A percentile compares a stretch with the other conserved stretches of the same genome.
Conservation (phyloP, 2,113 vertebrate species). For the Caracal caracal region DNA sequence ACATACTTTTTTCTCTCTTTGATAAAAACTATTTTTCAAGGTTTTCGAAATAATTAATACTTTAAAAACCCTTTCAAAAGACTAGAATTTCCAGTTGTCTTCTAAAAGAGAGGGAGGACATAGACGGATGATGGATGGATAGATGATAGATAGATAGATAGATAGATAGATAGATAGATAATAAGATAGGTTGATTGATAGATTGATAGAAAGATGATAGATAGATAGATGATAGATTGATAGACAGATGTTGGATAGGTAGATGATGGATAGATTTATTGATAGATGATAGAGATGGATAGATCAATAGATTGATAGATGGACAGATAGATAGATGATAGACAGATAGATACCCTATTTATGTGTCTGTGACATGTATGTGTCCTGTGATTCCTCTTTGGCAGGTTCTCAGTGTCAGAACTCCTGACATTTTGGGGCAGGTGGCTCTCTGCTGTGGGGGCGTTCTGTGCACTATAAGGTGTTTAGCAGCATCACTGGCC, state of each 20-base stretch:
- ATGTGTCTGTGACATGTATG: not conserved
- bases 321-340: not conserved
- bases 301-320: not conserved
- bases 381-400: not conserved
- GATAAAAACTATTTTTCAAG: not conserved
- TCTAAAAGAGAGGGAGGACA: not conserved
- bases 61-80: not conserved
- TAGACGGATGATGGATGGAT: not conserved
- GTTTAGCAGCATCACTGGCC: not conserved
- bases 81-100: not conserved
- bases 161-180: not conserved
- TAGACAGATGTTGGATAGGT: too few relatives aligned
- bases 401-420: fast-evolving
- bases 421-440: fast-evolving
- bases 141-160: not conserved
- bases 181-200: too few relatives aligned
- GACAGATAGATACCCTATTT: not conserved
- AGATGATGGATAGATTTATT: too few relatives aligned
- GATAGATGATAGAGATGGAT: not conserved
- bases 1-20: not conserved
- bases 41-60: not conserved
- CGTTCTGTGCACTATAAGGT: fast-evolving
- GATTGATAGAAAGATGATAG: too few relatives aligned
- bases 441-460: fast-evolving
- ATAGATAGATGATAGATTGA: too few relatives aligned